These are phyloP conservation scores for Bacillus rossius DNA, from an alignment of 1,140 invertebrate species.

Conservation along the genomic window DNA sequence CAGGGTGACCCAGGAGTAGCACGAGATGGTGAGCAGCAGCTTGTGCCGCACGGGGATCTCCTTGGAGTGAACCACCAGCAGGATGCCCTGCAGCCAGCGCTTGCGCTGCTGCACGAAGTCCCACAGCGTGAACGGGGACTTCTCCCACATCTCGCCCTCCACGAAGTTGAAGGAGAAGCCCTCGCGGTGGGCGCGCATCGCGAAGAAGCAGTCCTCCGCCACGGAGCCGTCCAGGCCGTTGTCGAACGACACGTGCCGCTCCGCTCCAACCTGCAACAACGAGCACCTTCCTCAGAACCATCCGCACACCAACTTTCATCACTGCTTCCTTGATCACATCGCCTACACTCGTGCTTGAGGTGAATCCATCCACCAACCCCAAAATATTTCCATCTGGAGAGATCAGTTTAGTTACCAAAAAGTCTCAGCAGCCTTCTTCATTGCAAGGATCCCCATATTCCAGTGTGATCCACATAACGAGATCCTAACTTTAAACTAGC, in stretches of 20 bases:
- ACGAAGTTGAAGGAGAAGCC: constrained; percentile 89
- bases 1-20: constrained; percentile 94
- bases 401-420: too few relatives aligned
- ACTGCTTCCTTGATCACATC: too few relatives aligned
- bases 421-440: too few relatives aligned
- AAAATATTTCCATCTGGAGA: too few relatives aligned
- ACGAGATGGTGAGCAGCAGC: constrained; percentile 78
- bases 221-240: constrained; percentile 93
- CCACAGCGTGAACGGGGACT: constrained; percentile 90
- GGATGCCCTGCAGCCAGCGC: constrained; percentile 94
- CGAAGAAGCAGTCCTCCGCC: constrained; percentile 97
- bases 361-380: too few relatives aligned
- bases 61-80: constrained; percentile 87
- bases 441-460: too few relatives aligned
- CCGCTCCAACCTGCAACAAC: constrained; percentile 70
- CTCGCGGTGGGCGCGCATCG: constrained; percentile 83
- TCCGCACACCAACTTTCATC: too few relatives aligned
- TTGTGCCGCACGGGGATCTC: constrained; percentile 79
- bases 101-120: constrained; percentile 96
- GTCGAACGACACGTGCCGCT: constrained; percentile 89
- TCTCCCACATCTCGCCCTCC: constrained; percentile 97
- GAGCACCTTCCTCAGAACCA: too few relatives aligned
- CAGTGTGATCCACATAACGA: too few relatives aligned
- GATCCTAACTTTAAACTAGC: too few relatives aligned
- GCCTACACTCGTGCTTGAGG: too few relatives aligned